Evolutionary conservation across 1,140 invertebrate genomes (phyloP).

Genomic region (Drosophila azteca): DNA sequence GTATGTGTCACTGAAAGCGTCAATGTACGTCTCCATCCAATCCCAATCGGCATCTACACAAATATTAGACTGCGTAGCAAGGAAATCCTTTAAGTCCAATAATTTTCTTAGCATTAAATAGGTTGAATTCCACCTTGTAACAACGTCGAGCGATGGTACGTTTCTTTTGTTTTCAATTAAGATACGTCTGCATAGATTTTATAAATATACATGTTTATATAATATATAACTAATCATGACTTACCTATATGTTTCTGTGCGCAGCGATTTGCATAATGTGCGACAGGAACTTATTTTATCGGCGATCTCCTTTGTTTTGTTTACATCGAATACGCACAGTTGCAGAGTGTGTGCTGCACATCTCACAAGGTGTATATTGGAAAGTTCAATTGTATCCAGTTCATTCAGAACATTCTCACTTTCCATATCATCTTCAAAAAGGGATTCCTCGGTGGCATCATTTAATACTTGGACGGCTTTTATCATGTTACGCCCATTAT

Average conservation of each 20-base stretch:
- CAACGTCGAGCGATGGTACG: constrained; percentile 33
- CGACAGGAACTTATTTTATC: constrained; percentile 31
- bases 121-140: constrained; percentile 27
- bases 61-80: neutral
- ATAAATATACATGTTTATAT: constrained; percentile 15
- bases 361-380: constrained; percentile 9
- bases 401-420: constrained; percentile 24
- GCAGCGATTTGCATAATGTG: constrained; percentile 24
- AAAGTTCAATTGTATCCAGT: constrained; percentile 23
- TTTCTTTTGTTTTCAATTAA: constrained; percentile 6
- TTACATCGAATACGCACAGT: constrained; percentile 28
- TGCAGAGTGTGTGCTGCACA: constrained; percentile 34
- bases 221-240: constrained; percentile 15
- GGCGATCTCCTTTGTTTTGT: constrained; percentile 28
- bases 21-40: constrained; percentile 37
- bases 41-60: constrained; percentile 23
- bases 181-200: constrained; percentile 3
- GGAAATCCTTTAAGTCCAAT: constrained; percentile 10
- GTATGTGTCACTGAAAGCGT: constrained; percentile 31
- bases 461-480: constrained; percentile 29
- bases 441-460: constrained; percentile 18
- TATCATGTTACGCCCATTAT: no score
- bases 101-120: constrained; percentile 29
- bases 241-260: constrained; percentile 36
- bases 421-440: constrained; percentile 24